A percentile compares a stretch with the other conserved stretches of the same genome.
Conservation (phyloP, 2,113 vertebrate species). For the Clarias macrocephalus region DNA sequence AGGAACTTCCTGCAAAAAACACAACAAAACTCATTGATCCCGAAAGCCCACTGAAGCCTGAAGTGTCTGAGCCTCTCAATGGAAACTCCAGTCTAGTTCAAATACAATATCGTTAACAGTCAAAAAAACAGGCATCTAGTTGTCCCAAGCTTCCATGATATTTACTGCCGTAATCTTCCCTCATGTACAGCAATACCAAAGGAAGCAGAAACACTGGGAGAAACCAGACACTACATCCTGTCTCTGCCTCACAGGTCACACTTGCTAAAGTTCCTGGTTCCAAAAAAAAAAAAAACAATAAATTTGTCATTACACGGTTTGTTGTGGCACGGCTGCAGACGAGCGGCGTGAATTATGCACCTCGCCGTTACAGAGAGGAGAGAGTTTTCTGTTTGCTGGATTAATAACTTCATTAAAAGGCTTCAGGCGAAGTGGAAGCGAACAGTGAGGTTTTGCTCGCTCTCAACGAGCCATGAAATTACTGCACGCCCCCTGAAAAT, state of each 20-base stretch:
- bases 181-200: conserved; percentile 31
- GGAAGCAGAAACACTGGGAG: neutral
- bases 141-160: conserved; percentile 34
- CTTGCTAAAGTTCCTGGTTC: neutral
- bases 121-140: neutral
- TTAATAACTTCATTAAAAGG: conserved; percentile 58
- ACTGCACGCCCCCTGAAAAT: conserved; percentile 49
- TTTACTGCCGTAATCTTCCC: conserved; percentile 45
- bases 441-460: conserved; percentile 45
- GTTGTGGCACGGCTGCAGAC: conserved; percentile 8
- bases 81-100: neutral
- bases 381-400: conserved; percentile 51
- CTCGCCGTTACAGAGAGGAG: conserved; percentile 1
- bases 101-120: neutral
- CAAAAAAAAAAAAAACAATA: conserved; percentile 24
- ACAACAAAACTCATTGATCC: neutral
- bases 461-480: conserved; percentile 59
- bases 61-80: neutral
- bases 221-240: neutral
- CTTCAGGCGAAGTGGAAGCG: conserved; percentile 44
- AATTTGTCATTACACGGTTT: conserved; percentile 48
- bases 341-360: neutral
- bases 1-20: neutral
- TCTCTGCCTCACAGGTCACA: neutral
- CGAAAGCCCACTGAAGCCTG: neutral